These are phyloP conservation scores for Geopemphigus sp. DNA, from an alignment of 1,140 invertebrate genomes.

Conservation along the genomic window DNA sequence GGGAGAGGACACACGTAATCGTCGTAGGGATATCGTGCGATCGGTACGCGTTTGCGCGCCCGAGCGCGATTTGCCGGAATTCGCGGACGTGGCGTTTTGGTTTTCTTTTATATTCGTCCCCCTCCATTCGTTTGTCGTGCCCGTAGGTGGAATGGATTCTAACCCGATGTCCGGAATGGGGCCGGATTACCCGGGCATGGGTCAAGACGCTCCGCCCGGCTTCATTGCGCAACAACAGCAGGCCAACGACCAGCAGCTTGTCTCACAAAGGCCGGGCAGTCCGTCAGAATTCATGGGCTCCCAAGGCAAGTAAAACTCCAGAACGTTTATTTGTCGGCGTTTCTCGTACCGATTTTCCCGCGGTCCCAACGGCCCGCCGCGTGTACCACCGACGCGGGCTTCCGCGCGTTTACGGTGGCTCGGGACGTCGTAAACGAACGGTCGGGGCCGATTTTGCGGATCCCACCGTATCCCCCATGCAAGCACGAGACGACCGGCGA, in stretches of 20 bases:
- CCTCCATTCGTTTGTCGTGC: not conserved
- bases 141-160: constrained; percentile 66
- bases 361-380: not conserved
- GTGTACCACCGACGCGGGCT: too few species aligned
- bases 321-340: not conserved
- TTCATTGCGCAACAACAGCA: constrained; percentile 62
- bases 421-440: too few species aligned
- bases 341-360: not conserved
- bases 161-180: constrained; percentile 65
- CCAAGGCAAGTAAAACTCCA: constrained; percentile 47
- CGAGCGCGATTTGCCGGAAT: too few species aligned
- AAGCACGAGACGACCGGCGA: too few species aligned
- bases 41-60: too few species aligned
- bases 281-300: constrained; percentile 50
- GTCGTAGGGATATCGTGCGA: too few species aligned
- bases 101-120: too few species aligned
- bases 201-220: constrained; percentile 64
- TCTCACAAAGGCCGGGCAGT: constrained; percentile 52
- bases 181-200: constrained; percentile 62
- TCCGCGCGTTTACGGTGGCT: too few species aligned
- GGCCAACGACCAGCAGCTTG: constrained; percentile 55
- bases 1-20: too few species aligned
- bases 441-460: too few species aligned
- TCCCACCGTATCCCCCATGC: too few species aligned
- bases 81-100: too few species aligned